Evolutionary conservation across 2,113 vertebrate genomes (phyloP).

Genomic region (Megaptera novaeangliae): DNA sequence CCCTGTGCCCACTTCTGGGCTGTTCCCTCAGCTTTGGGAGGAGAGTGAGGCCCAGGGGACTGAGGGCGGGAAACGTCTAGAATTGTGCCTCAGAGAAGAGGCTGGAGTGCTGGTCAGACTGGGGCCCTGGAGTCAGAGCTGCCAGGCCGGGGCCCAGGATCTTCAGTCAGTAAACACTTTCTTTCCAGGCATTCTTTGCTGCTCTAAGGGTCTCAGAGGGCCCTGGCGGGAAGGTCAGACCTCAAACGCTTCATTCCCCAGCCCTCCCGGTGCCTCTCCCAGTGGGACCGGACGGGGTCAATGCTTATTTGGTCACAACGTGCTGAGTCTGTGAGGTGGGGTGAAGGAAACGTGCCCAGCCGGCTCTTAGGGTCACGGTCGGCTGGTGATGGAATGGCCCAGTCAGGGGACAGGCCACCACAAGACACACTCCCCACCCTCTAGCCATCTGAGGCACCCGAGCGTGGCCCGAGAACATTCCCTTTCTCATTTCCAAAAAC

Average conservation of each 20-base stretch:
- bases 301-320: slow-evolving; percentile 15
- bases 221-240: not conserved
- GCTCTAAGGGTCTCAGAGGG: not conserved
- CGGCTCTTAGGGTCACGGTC: slow-evolving; percentile 54
- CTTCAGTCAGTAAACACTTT: not conserved
- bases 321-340: slow-evolving; percentile 1
- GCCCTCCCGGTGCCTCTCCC: not conserved
- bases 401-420: slow-evolving; percentile 43
- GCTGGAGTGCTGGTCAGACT: not conserved
- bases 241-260: not conserved
- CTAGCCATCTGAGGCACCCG: not conserved
- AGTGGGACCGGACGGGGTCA: not conserved
- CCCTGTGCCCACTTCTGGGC: not conserved
- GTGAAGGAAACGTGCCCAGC: slow-evolving; percentile 57
- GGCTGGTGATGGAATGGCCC: slow-evolving; percentile 64
- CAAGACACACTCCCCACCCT: not conserved
- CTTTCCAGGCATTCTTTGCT: not conserved
- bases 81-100: not conserved
- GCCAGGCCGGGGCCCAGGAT: not conserved
- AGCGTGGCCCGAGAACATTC: slow-evolving; percentile 7
- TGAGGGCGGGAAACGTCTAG: not conserved
- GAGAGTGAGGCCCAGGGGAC: not conserved
- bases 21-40: not conserved
- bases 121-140: not conserved
- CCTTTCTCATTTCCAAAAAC: slow-evolving; percentile 34